Evolutionary conservation across 1,140 invertebrate genomes (phyloP).

Genomic region (Drosophila subobscura): DNA sequence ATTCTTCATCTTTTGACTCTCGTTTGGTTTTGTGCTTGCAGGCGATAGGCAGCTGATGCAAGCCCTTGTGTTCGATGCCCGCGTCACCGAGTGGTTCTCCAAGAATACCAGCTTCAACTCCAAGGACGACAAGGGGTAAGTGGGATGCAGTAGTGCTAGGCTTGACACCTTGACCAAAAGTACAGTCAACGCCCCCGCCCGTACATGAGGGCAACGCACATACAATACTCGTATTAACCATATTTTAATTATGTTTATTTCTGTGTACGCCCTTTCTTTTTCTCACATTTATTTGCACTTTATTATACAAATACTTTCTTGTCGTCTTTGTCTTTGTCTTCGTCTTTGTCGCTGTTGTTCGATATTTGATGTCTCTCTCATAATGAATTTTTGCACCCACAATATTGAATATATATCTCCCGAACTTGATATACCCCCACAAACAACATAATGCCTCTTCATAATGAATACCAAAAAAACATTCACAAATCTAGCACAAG

Average conservation of each 20-base stretch:
- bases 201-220: slow-evolving; percentile 36
- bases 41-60: slow-evolving; percentile 93
- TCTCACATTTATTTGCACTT: slow-evolving; percentile 77
- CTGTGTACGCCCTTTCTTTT: slow-evolving; percentile 70
- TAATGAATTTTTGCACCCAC: slow-evolving; percentile 72
- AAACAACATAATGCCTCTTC: slow-evolving; percentile 74
- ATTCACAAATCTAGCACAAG: slow-evolving; percentile 72
- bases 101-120: slow-evolving; percentile 88
- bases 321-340: slow-evolving; percentile 45
- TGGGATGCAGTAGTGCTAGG: slow-evolving; percentile 26
- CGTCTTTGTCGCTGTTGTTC: slow-evolving; percentile 26
- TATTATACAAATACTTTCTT: slow-evolving; percentile 49
- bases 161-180: slow-evolving; percentile 50
- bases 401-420: slow-evolving; percentile 53
- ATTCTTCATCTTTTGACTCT: slow-evolving; percentile 6
- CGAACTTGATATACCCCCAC: slow-evolving; percentile 54
- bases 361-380: slow-evolving; percentile 62
- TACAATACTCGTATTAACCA: slow-evolving; percentile 56
- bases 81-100: slow-evolving; percentile 93
- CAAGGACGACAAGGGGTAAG: slow-evolving; percentile 89
- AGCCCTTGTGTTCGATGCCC: slow-evolving; percentile 93
- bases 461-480: slow-evolving; percentile 52
- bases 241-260: slow-evolving; percentile 62
- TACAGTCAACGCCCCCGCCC: slow-evolving; percentile 61
- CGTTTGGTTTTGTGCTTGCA: slow-evolving; percentile 76